Evolutionary conservation across 2,113 vertebrate species (phyloP).

Genomic region (Perognathus longimembris): DNA sequence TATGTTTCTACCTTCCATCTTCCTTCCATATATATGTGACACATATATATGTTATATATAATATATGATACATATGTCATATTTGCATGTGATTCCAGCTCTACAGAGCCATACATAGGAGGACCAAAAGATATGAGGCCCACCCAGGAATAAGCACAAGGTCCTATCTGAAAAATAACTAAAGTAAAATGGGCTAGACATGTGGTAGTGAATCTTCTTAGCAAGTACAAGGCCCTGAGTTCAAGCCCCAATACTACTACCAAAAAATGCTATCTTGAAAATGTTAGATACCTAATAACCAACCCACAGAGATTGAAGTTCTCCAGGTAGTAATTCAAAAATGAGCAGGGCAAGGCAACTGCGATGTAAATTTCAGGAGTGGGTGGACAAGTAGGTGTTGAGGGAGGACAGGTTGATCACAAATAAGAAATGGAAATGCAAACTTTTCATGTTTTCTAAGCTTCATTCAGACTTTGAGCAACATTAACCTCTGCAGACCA

Average conservation of each 20-base stretch:
- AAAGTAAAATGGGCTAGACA: too few relatives aligned
- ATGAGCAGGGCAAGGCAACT: background rate
- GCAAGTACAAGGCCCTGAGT: too few relatives aligned
- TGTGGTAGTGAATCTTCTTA: too few relatives aligned
- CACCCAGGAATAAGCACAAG: too few relatives aligned
- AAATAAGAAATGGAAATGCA: background rate
- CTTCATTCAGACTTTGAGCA: background rate
- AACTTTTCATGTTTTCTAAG: background rate
- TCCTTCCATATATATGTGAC: background rate
- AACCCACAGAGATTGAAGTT: background rate
- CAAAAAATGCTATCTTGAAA: background rate
- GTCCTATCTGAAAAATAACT: too few relatives aligned
- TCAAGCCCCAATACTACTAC: too few relatives aligned
- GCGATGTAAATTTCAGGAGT: background rate
- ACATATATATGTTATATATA: too few relatives aligned
- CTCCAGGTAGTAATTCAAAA: too few relatives aligned
- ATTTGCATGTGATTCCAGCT: too few relatives aligned
- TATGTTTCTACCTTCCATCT: background rate
- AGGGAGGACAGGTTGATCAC: background rate
- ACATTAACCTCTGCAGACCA: background rate
- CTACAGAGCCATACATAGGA: too few relatives aligned
- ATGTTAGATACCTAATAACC: background rate
- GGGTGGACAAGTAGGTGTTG: background rate
- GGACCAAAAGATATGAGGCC: too few relatives aligned
- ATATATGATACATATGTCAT: too few relatives aligned